phyloP scores from a whole-genome alignment of 1,140 invertebrate genomes.

The Procambarus virginalis region DNA sequence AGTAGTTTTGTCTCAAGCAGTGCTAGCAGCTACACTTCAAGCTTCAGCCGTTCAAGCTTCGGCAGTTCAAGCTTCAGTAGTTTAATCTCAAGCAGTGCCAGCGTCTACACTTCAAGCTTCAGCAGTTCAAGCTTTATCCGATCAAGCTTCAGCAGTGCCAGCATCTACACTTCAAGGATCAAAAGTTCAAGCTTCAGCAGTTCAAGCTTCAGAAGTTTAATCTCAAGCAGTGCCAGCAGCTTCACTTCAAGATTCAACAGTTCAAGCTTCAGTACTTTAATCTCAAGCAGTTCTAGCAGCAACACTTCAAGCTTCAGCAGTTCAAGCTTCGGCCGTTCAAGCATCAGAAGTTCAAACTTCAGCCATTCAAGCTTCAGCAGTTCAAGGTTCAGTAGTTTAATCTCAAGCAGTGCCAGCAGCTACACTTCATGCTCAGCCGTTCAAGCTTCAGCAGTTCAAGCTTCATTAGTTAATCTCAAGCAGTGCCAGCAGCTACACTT shows the following conservation, averaged over 20 bases:
- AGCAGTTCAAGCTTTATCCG: no score
- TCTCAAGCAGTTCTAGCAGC: background rate
- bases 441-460: constrained; percentile 22
- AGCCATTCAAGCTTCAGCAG: background rate
- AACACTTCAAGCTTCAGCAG: background rate
- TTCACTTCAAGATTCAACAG: no score
- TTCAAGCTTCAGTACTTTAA: no score
- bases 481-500: no score
- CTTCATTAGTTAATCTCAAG: background rate
- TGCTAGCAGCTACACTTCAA: no score
- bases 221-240: no score
- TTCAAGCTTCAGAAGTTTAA: background rate
- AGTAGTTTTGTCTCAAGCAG: no score
- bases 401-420: constrained; percentile 11
- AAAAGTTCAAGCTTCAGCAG: constrained; percentile 4
- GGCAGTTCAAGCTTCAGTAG: background rate
- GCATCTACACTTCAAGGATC: background rate
- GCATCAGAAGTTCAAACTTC: background rate
- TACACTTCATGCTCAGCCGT: background rate
- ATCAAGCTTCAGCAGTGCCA: no score
- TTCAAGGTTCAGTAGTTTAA: background rate
- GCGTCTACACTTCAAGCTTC: no score
- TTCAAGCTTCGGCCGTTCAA: background rate
- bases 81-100: no score
- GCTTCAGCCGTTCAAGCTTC: background rate